Evolutionary conservation across 2,888 invertebrate genomes (phyloP), one percentile per base, ranked within the genome.

Genomic region (Lasioglossum morio): DNA sequence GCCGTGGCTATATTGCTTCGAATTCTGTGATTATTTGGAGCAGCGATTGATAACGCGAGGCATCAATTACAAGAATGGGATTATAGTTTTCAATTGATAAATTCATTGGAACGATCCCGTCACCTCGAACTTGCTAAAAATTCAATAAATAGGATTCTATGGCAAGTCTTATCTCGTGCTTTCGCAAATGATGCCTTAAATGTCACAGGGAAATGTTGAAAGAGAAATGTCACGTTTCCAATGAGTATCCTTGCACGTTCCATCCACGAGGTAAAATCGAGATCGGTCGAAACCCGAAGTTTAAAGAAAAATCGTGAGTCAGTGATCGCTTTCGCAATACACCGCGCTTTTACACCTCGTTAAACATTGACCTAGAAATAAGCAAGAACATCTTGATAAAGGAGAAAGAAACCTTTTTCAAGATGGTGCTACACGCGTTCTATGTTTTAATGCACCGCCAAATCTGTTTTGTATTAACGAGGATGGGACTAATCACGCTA

Each of bases 181-280:
- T 57, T 73, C 14, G 48, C 30, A 75, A 75, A 76, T 30, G 70
- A 53, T n/a, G 70, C n/a, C 1, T 70, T 77, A 90, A 89, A 89
- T 89, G 86, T 34, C 88, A 81, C 12, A 75, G 82, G 82, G 53
- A 88, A 88, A 90, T 82, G 76, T 84, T 82, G 74, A 12, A 48
- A 46, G 81, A 40, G 37, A 88, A 89, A 90, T 86, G 84, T 88
- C 82, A 90, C 69, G 74, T 81, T n/a, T 46, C 30, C 53, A 77
- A 79, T 66, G 48, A 16, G n/a, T 2, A 30, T 30, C 27, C 2
- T 30, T 70, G 75, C 27, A 23, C 23, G 57, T 30, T 43, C 66
- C 66, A 30, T 53, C 48, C 23, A 16, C 4, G 12, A 57, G 27
- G 27, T 40, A 19, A 37, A 23, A 19, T 53, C n/a, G 34, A 69